Conservation (phyloP, 2,888 invertebrate species). For the Caenorhabditis sinica region DNA sequence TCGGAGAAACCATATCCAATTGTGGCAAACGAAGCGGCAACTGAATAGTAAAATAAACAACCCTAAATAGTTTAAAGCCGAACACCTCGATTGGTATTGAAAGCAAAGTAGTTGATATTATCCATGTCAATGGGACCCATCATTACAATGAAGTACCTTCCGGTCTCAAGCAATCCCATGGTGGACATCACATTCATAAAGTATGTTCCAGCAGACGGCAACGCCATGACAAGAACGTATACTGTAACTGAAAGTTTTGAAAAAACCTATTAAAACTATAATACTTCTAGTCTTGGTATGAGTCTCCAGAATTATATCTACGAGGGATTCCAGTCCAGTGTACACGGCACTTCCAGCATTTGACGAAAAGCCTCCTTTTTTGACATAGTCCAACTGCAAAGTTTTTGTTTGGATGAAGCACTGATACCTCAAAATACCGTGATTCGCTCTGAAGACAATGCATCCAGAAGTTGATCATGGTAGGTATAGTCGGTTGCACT, state of each 20-base stretch:
- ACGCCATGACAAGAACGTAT: constrained; percentile 43
- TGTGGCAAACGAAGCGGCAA: neutral
- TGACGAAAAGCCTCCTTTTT: constrained; percentile 63
- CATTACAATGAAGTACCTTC: constrained; percentile 64
- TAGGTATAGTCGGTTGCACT: constrained; percentile 44
- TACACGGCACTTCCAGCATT: constrained; percentile 33
- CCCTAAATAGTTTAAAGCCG: too few species aligned
- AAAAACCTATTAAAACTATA: neutral
- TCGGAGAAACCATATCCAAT: constrained; percentile 48
- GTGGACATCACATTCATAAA: constrained; percentile 52
- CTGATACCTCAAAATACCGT: constrained; percentile 6
- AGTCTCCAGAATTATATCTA: constrained; percentile 50
- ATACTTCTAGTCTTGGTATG: constrained; percentile 62
- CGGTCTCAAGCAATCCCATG: constrained; percentile 66
- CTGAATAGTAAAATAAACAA: too few species aligned
- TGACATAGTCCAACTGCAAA: constrained; percentile 59
- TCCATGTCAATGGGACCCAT: constrained; percentile 48
- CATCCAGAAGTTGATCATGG: constrained; percentile 63
- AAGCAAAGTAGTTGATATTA: constrained; percentile 33
- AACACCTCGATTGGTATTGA: constrained; percentile 62
- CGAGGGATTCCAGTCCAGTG: constrained; percentile 51
- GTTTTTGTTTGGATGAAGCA: neutral
- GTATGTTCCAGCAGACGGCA: constrained; percentile 29
- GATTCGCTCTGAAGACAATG: constrained; percentile 48
- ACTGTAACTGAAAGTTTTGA: constrained; percentile 30